These are phyloP conservation scores for Tursiops truncatus DNA, from an alignment of 2,113 vertebrate species.

Conservation along the genomic window DNA sequence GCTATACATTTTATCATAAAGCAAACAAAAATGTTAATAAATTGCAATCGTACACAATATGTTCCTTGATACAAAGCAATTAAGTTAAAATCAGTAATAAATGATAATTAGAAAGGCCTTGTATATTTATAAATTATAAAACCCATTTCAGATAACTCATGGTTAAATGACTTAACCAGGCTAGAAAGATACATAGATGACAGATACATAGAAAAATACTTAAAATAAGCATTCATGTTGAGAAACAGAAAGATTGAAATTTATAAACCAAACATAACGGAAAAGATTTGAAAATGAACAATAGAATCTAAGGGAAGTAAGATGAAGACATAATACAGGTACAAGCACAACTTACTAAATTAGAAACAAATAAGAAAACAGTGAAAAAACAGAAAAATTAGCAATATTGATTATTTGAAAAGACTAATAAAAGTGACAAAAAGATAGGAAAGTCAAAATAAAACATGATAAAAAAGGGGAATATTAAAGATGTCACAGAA, in stretches of 20 bases:
- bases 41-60: neutral
- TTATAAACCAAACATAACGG: neutral
- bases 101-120: neutral
- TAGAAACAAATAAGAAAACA: neutral
- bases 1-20: neutral
- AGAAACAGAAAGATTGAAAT: neutral
- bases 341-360: neutral
- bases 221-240: neutral
- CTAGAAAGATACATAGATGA: neutral
- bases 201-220: neutral
- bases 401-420: slow-evolving; percentile 15
- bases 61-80: neutral
- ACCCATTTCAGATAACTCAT: neutral
- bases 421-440: neutral
- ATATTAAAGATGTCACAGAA: neutral
- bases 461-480: neutral
- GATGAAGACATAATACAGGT: neutral
- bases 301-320: neutral
- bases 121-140: slow-evolving; percentile 31
- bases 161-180: neutral
- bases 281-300: neutral
- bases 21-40: neutral
- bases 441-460: neutral
- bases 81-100: neutral
- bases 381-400: neutral